Percentiles rank a stretch among this genome's conserved stretches.
Conservation (phyloP, 1,140 invertebrate species). For the Drosophila albomicans region DNA sequence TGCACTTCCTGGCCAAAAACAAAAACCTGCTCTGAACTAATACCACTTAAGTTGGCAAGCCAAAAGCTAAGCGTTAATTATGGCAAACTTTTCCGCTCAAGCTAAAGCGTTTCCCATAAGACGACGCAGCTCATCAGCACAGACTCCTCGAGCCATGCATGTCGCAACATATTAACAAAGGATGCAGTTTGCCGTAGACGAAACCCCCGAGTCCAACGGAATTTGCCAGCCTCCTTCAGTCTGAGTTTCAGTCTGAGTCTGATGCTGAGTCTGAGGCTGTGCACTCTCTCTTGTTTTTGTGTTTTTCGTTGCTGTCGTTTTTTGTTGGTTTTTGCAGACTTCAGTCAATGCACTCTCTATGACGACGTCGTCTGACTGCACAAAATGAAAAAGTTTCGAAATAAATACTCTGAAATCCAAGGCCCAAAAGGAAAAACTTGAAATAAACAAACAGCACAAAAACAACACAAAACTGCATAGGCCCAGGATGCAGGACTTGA, state of each 20-base stretch:
- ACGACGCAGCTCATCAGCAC: slow-evolving; percentile 63
- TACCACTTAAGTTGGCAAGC: slow-evolving; percentile 68
- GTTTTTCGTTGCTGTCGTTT: slow-evolving; percentile 56
- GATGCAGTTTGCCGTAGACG: slow-evolving; percentile 62
- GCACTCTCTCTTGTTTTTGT: slow-evolving; percentile 39
- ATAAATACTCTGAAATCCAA: slow-evolving; percentile 72
- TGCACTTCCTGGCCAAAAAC: slow-evolving; percentile 55
- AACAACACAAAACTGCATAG: slow-evolving; percentile 33
- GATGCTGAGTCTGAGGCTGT: neutral
- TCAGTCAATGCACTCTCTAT: slow-evolving; percentile 83
- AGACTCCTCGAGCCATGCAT: slow-evolving; percentile 53
- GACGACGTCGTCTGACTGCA: slow-evolving; percentile 77
- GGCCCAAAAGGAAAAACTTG: slow-evolving; percentile 75
- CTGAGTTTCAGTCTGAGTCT: slow-evolving; percentile 30
- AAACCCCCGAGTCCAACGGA: neutral
- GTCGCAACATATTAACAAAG: slow-evolving; percentile 79
- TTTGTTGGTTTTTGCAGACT: slow-evolving; percentile 53
- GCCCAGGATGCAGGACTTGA: neutral
- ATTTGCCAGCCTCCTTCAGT: neutral
- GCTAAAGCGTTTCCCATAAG: slow-evolving; percentile 66
- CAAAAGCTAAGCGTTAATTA: slow-evolving; percentile 73
- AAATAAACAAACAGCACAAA: slow-evolving; percentile 55
- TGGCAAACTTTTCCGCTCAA: slow-evolving; percentile 62
- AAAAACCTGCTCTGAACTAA: slow-evolving; percentile 57
- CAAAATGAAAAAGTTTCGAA: slow-evolving; percentile 82